These are phyloP conservation scores for Philereme transversata DNA, from an alignment of 2,888 invertebrate species.

Conservation along the genomic window DNA sequence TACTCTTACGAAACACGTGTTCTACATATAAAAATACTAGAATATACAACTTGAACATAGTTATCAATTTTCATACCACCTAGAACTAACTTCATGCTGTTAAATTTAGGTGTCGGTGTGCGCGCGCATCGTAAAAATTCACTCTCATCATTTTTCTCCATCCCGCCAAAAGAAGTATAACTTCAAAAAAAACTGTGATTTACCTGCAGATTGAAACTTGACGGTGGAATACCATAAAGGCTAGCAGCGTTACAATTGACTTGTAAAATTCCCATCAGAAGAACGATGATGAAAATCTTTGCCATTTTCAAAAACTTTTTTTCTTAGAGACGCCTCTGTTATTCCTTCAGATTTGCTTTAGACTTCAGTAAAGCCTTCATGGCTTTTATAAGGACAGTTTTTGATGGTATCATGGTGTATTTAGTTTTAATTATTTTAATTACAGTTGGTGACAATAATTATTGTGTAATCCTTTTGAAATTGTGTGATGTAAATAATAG, in stretches of 20 bases:
- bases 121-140: too few species aligned
- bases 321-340: background rate
- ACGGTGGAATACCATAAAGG: background rate
- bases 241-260: constrained; percentile 1
- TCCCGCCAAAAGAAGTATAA: too few species aligned
- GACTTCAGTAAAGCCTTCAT: background rate
- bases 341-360: constrained; percentile 9
- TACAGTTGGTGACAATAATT: constrained; percentile 3
- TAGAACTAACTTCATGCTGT: too few species aligned
- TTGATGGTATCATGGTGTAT: constrained; percentile 20
- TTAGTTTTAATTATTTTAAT: constrained; percentile 32
- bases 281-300: background rate
- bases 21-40: too few species aligned
- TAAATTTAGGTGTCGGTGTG: too few species aligned
- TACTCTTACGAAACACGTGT: too few species aligned
- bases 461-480: too few species aligned
- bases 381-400: constrained; percentile 26
- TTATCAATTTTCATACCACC: too few species aligned
- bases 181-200: background rate
- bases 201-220: background rate
- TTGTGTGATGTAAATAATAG: too few species aligned
- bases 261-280: constrained; percentile 3
- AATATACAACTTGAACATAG: too few species aligned
- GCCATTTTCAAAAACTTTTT: too few species aligned
- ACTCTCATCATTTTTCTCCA: too few species aligned